Base-by-base conservation (phyloP, 2,113 vertebrate genomes). In the Megatriorchis doriae region DNA sequence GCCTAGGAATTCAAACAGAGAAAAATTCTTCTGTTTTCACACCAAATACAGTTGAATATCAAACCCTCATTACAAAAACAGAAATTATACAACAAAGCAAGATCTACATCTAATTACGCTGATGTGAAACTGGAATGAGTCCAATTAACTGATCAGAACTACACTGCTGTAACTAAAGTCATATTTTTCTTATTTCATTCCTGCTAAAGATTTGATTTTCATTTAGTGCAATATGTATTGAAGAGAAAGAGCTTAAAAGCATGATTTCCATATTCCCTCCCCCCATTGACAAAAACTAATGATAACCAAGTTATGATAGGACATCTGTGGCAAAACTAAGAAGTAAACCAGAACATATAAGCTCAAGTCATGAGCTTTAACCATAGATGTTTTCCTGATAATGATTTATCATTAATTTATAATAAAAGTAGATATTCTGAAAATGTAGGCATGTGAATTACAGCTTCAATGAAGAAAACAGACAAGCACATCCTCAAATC, bases 1-100 rank as follows among this genome's bases (percentile, higher is more conserved):
- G 52, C 68, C 90, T 91, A 73, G 59, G 66, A 83, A 88, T 77
- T 91, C 32, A 92, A 95, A 91, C 21, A 85, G 80, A 88, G 72
- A 56, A 91, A 73, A 62, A n/a, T 47, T 32, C 32, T 70, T 71
- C 4, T 53, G 3, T 62, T 91, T 87, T 83, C 34, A 53, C 12
- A 62, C 1, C 8, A 81, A 93, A 48, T 61, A 34, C 4, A 42
- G 25, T 7, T 84, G 40, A 84, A 42, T 29, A 36, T 19, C 20
- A 82, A 72, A 86, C 20, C 3, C 4, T 71, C 5, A 5, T 52
- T 79, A 58, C 4, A 86, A 73, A 65, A 42, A 13, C 1, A 45
- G 11, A 58, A 82, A 63, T 93, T 4, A 21, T 7, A 9, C 10
- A 81, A 19, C 6, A 67, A 79, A 86, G 7, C 11, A 56, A 77